Conservation (phyloP, 2,797 vertebrate genomes). For the Catostomus latipinnis region DNA sequence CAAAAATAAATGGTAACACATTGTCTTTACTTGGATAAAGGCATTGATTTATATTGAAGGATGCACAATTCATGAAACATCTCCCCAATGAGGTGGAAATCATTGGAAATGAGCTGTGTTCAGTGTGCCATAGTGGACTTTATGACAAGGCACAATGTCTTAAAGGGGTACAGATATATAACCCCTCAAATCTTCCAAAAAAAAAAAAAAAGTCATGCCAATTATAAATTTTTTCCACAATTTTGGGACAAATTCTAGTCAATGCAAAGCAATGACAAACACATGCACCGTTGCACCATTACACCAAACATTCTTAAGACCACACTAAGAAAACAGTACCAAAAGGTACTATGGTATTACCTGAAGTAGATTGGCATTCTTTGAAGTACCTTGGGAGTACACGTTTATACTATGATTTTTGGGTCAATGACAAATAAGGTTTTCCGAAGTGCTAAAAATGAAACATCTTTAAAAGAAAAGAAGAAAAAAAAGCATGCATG, state of each 20-base stretch:
- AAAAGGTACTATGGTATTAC: not conserved
- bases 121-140: constrained; percentile 54
- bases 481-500: no score
- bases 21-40: constrained; percentile 6
- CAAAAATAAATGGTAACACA: constrained; percentile 18
- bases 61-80: constrained; percentile 26
- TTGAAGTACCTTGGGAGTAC: no score
- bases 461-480: no score
- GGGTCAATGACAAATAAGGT: no score
- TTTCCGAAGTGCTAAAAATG: no score
- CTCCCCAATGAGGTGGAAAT: constrained; percentile 9
- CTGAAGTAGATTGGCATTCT: not conserved
- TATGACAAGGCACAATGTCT: constrained; percentile 63
- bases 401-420: no score
- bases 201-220: constrained; percentile 26
- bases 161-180: constrained; percentile 39
- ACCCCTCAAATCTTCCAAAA: constrained; percentile 12
- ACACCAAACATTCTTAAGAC: constrained; percentile 3
- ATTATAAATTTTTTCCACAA: not conserved
- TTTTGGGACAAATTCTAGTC: constrained; percentile 17
- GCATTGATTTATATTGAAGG: constrained; percentile 9
- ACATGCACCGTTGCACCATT: not conserved
- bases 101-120: constrained; percentile 26
- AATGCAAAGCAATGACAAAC: constrained; percentile 26
- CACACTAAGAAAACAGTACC: not conserved